Base-by-base conservation (phyloP, 30 jellyfish, hydroid and myxozoan species). In the Aurelia sp. region DNA sequence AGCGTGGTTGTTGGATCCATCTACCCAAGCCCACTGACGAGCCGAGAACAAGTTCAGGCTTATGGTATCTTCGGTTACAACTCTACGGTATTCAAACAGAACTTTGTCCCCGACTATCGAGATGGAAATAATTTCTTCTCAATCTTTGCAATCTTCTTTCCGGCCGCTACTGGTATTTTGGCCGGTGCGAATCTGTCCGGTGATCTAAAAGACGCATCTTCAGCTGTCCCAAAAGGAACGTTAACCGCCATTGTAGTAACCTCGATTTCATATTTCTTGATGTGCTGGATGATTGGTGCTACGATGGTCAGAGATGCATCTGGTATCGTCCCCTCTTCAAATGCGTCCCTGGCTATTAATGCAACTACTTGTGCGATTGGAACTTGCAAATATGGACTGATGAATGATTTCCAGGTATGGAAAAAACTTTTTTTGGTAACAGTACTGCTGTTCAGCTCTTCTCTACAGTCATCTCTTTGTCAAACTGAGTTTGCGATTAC, bases 111-210 rank as follows among this genome's bases (percentile, higher is more conserved):
- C 16, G 76, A 67, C 4, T 87, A 77, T 62, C 74, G 91, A 16
- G 83, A 87, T 50, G 96, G 96, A 35, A 78, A 77, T 52, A 74
- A 65, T 10, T 87, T 87, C 77, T 87, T 90, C 64, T 89, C 92
- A 52, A 86, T 90, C 76, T 90, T 90, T 66, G 90, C 97, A 0
- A 90, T 90, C 35, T 90, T 82, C 73, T 90, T 90, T 64, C 97
- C 97, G 13, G 97, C 97, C 19, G 97, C 97, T 3, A 90, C 97
- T 4, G 97, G 97, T 9, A 90, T 90, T 50, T 51, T 90, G 84
- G 97, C 97, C 4, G 97, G 97, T 17, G 97, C 97, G 41, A 90
- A 90, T 69, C 62, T 90, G 70, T 90, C 97, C 73, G 97, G 97
- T 10, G 97, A 90, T 50, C 86, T 90, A n/a, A 82, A 84, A 69